A percentile compares a stretch with the other conserved stretches of the same genome.
These are phyloP conservation scores for Xylota sylvarum DNA, from an alignment of 2,888 invertebrate species.

Conservation along the genomic window DNA sequence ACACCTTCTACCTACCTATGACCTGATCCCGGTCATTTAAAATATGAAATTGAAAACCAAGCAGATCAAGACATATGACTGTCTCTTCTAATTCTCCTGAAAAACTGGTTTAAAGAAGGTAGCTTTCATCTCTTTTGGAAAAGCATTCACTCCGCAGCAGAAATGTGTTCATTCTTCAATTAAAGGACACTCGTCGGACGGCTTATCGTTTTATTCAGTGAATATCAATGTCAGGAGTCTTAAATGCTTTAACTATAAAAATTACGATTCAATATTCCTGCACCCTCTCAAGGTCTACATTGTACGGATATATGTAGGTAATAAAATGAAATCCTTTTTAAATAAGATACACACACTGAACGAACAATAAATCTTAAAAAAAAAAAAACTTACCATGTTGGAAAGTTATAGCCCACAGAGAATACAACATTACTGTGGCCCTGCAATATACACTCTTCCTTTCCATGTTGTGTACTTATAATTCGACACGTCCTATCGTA, in stretches of 20 bases:
- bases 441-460: conserved; percentile 88
- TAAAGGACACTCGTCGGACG: too few species aligned
- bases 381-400: conserved; percentile 87
- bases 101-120: too few species aligned
- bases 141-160: too few species aligned
- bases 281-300: not conserved
- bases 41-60: too few species aligned
- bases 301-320: not conserved
- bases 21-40: too few species aligned
- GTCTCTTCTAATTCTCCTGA: too few species aligned
- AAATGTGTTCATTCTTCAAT: too few species aligned
- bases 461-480: conserved; percentile 90
- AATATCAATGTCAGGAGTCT: conserved; percentile 13
- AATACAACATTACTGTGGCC: conserved; percentile 94
- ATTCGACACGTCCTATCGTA: conserved; percentile 94
- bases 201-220: not conserved
- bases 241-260: not conserved
- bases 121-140: too few species aligned
- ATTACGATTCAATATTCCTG: not conserved
- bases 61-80: too few species aligned
- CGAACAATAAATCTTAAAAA: not conserved
- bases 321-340: not conserved
- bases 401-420: conserved; percentile 91
- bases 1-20: too few species aligned
- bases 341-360: not conserved